Evolutionary conservation across 2,113 vertebrate species (phyloP).

Genomic region (Alethe castanea): DNA sequence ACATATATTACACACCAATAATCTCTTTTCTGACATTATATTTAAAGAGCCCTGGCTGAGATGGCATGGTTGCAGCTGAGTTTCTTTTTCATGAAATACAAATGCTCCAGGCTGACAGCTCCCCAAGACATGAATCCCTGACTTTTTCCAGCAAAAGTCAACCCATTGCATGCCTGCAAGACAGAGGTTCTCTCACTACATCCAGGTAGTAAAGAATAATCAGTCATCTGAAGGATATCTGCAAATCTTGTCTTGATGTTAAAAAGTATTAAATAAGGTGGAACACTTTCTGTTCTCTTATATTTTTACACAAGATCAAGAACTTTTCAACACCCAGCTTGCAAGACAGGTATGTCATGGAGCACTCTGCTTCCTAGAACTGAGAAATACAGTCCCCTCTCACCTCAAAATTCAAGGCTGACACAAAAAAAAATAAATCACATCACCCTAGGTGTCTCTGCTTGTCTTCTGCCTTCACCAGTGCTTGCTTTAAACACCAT

Average conservation of each 20-base stretch:
- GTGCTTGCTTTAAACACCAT: not conserved
- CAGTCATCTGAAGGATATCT: constrained; percentile 25
- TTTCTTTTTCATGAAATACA: constrained; percentile 35
- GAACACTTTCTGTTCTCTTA: not conserved
- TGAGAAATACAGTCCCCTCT: not conserved
- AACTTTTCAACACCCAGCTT: not conserved
- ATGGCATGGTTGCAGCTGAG: not conserved
- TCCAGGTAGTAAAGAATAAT: not conserved
- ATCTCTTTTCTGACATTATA: constrained; percentile 66
- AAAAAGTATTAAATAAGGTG: not conserved
- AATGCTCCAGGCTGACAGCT: constrained; percentile 7
- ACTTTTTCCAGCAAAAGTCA: constrained; percentile 6
- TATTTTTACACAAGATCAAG: not conserved
- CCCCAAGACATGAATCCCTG: not conserved
- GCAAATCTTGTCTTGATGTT: constrained; percentile 21
- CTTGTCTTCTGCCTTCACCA: not conserved
- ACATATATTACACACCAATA: constrained; percentile 79
- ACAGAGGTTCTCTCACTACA: not conserved
- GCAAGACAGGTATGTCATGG: not conserved
- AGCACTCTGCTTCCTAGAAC: not conserved
- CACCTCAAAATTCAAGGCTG: not conserved
- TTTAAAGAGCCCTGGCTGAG: constrained; percentile 59
- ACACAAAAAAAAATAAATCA: not conserved
- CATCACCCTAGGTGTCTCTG: not conserved
- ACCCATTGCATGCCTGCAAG: not conserved